These are phyloP conservation scores for Aquatica leii DNA, from an alignment of 2,888 invertebrate species.

Conservation along the genomic window DNA sequence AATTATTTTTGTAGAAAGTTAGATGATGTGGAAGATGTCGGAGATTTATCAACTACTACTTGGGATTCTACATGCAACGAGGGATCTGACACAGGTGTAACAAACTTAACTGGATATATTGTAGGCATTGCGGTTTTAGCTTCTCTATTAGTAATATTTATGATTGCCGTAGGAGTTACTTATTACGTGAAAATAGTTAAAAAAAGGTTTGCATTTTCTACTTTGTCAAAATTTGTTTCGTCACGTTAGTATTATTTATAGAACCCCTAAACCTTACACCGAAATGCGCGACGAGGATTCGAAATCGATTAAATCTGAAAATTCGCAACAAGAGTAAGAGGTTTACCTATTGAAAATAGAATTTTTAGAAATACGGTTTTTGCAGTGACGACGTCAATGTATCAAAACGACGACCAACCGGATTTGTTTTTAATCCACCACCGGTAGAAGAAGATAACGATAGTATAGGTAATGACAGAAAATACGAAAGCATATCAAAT, in stretches of 20 bases:
- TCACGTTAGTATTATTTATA: not conserved
- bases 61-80: conserved; percentile 1
- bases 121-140: conserved; percentile 52
- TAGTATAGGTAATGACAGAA: not conserved
- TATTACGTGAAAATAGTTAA: conserved; percentile 52
- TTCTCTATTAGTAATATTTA: conserved; percentile 46
- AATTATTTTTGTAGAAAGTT: conserved; percentile 3
- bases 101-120: conserved; percentile 45
- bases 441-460: conserved; percentile 14
- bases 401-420: conserved; percentile 47
- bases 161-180: conserved; percentile 49
- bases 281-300: conserved; percentile 13
- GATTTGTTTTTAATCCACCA: conserved; percentile 37
- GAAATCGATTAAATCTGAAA: not conserved
- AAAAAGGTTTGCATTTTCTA: conserved; percentile 22
- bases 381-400: not conserved
- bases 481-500: not conserved
- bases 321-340: conserved; percentile 6
- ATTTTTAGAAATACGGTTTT: too few species aligned
- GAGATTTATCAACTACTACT: not conserved
- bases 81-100: not conserved
- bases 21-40: not conserved
- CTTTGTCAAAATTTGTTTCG: not conserved
- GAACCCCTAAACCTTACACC: conserved; percentile 22
- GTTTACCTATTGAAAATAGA: too few species aligned